phyloP scores from a whole-genome alignment of 2,888 invertebrate genomes.

The Exocentrus adspersus region DNA sequence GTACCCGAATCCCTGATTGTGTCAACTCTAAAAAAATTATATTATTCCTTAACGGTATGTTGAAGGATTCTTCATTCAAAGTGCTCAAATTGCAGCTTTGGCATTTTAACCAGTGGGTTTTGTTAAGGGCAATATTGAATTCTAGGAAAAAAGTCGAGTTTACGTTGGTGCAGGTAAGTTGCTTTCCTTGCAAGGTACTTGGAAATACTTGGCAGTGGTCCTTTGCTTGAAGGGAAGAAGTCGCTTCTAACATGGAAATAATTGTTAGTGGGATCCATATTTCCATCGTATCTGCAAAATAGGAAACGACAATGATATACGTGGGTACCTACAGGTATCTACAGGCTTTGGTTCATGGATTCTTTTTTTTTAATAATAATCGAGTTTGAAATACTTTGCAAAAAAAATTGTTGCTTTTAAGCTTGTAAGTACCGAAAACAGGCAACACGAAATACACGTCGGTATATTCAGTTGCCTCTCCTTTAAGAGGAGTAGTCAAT shows the following conservation, averaged over 20 bases:
- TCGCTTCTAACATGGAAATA: constrained; percentile 40
- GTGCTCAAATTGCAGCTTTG: constrained; percentile 54
- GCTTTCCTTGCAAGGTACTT: constrained; percentile 52
- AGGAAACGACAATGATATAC: too few species aligned
- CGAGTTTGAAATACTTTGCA: too few species aligned
- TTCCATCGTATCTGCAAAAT: constrained; percentile 55
- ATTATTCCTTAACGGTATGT: constrained; percentile 54
- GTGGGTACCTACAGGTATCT: too few species aligned
- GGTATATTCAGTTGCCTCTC: constrained; percentile 17
- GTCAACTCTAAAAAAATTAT: constrained; percentile 56
- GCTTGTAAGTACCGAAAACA: background rate
- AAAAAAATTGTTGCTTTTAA: background rate
- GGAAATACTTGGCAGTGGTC: constrained; percentile 49
- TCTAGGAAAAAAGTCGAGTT: constrained; percentile 54
- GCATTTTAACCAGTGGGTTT: constrained; percentile 59
- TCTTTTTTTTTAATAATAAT: too few species aligned
- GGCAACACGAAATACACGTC: constrained; percentile 12
- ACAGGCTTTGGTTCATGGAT: too few species aligned
- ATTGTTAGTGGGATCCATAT: constrained; percentile 52
- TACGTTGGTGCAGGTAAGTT: constrained; percentile 57
- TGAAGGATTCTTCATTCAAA: constrained; percentile 56
- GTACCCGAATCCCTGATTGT: constrained; percentile 47
- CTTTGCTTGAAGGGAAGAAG: constrained; percentile 42
- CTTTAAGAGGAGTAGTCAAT: background rate
- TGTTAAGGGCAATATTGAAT: constrained; percentile 50